A percentile compares a stretch with the other conserved stretches of the same genome.
Evolutionary conservation across 2,888 invertebrate genomes (phyloP).

Genomic region (Apoderus coryli): DNA sequence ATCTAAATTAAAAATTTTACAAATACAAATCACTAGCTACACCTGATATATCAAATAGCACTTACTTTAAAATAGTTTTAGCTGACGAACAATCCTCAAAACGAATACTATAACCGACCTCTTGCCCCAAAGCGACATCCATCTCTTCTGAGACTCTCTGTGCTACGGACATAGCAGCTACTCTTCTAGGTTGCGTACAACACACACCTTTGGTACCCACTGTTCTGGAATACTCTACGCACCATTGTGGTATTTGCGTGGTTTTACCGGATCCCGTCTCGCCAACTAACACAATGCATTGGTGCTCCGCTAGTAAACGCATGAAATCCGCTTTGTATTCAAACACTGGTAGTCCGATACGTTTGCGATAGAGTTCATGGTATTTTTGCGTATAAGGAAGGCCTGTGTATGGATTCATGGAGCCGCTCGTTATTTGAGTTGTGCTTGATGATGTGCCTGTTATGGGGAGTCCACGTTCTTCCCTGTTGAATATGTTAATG

Average conservation of each 20-base stretch:
- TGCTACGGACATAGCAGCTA: slow-evolving; percentile 99
- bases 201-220: slow-evolving; percentile 69
- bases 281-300: slow-evolving; percentile 92
- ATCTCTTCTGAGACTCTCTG: slow-evolving; percentile 98
- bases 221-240: slow-evolving; percentile 57
- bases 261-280: slow-evolving; percentile 99
- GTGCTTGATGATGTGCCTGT: slow-evolving; percentile 19
- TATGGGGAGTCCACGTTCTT: slow-evolving; percentile 38
- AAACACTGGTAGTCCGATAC: slow-evolving; percentile 90
- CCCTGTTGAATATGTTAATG: slow-evolving; percentile 29
- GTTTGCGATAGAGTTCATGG: slow-evolving; percentile 75
- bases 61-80: slow-evolving; percentile 80
- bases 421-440: slow-evolving; percentile 32
- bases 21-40: too few relatives aligned
- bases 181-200: slow-evolving; percentile 93
- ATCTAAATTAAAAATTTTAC: slow-evolving; percentile 35
- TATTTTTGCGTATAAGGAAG: slow-evolving; percentile 79
- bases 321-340: slow-evolving; percentile 95
- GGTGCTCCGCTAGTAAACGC: slow-evolving; percentile 82
- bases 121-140: slow-evolving; percentile 87
- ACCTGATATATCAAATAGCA: too few relatives aligned
- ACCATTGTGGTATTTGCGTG: slow-evolving; percentile 98
- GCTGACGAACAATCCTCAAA: slow-evolving; percentile 97
- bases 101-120: slow-evolving; percentile 94
- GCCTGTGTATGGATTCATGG: slow-evolving; percentile 66